Percentiles rank a stretch among this genome's conserved stretches.
phyloP scores from a whole-genome alignment of 1,140 invertebrate genomes.

The Metopolophium dirhodum region DNA sequence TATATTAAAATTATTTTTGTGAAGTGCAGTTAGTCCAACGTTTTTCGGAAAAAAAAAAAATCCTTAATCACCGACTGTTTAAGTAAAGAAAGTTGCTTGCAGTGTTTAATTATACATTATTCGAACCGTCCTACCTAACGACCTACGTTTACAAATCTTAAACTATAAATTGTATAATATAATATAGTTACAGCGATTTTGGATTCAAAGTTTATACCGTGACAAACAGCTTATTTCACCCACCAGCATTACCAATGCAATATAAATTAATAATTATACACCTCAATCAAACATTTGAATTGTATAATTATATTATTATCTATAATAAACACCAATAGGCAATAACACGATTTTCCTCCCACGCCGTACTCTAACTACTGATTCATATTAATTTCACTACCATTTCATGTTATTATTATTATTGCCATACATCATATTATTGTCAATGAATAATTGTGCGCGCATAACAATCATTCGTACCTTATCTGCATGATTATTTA shows the following conservation, averaged over 20 bases:
- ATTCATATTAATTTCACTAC: not conserved
- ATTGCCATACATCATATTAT: not conserved
- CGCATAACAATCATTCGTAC: not conserved
- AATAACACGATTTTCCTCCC: slow-evolving; percentile 4
- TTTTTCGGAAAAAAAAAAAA: not conserved
- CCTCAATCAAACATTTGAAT: not conserved
- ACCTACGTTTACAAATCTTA: not conserved
- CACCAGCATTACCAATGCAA: not conserved
- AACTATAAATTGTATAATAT: not conserved
- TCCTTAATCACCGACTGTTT: not conserved
- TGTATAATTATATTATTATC: not conserved
- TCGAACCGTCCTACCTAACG: not conserved
- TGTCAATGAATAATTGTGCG: not conserved
- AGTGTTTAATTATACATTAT: not conserved
- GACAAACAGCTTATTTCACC: not conserved
- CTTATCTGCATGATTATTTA: not conserved
- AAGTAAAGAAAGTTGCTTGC: not conserved
- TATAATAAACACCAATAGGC: not conserved
- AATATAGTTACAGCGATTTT: not conserved
- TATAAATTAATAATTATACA: not conserved
- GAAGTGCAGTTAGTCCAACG: not conserved
- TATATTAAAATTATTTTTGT: not conserved
- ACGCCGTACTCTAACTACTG: not conserved
- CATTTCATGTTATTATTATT: not conserved
- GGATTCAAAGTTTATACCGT: not conserved